Conservation (phyloP, 1,140 invertebrate species). For the Pachypeltis micranthus region DNA sequence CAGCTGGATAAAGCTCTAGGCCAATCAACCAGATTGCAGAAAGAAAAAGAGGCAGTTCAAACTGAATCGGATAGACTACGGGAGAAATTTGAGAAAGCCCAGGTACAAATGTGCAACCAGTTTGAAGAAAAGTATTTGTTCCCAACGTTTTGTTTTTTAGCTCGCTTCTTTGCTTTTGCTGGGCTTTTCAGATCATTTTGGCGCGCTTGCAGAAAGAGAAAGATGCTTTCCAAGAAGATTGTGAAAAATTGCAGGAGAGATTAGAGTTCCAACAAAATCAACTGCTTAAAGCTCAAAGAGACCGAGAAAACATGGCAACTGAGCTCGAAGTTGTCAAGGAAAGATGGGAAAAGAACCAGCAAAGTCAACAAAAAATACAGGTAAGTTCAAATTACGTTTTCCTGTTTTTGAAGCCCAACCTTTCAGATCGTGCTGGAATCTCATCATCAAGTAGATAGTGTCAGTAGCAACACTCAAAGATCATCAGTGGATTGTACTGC, state of each 20-base stretch:
- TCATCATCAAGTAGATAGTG: too few species aligned
- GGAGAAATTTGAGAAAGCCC: slow-evolving; percentile 80
- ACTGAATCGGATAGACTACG: slow-evolving; percentile 70
- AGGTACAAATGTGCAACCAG: slow-evolving; percentile 43
- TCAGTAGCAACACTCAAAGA: too few species aligned
- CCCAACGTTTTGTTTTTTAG: background rate
- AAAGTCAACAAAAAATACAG: slow-evolving; percentile 68
- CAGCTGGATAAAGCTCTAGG: slow-evolving; percentile 80
- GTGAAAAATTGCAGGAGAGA: slow-evolving; percentile 66
- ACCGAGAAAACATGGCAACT: slow-evolving; percentile 67
- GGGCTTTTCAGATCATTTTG: slow-evolving; percentile 44
- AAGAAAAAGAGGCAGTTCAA: slow-evolving; percentile 74
- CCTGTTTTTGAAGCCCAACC: too few species aligned
- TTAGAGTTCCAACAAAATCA: slow-evolving; percentile 66
- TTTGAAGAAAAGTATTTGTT: background rate
- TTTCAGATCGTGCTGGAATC: too few species aligned
- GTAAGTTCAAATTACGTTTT: too few species aligned
- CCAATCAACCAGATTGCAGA: slow-evolving; percentile 72
- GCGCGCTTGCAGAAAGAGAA: slow-evolving; percentile 75
- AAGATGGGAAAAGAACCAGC: slow-evolving; percentile 74
- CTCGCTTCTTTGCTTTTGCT: background rate
- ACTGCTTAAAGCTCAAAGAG: slow-evolving; percentile 67
- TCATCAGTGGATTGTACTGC: too few species aligned
- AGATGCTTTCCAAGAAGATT: slow-evolving; percentile 65
- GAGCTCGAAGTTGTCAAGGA: slow-evolving; percentile 79